phyloP scores from a whole-genome alignment of 2,888 invertebrate genomes.

The Oligia fasciuncula region DNA sequence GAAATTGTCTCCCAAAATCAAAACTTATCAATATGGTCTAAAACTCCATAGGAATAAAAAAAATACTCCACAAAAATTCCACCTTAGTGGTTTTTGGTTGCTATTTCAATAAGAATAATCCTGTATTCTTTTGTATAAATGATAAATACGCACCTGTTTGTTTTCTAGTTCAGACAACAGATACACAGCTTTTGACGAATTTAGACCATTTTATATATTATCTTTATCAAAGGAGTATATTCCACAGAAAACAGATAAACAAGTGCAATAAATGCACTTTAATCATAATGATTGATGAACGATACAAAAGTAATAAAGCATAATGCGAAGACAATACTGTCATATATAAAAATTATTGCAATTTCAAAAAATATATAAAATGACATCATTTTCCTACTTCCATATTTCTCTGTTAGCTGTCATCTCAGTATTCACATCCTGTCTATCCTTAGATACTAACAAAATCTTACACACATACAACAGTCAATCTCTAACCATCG shows the following conservation, averaged over 20 bases:
- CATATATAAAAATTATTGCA: neutral
- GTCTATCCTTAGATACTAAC: no score
- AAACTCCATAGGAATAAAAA: neutral
- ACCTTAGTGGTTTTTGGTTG: no score
- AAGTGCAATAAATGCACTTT: conserved; percentile 38
- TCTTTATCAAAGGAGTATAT: conserved; percentile 37
- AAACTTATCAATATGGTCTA: neutral
- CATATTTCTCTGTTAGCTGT: neutral
- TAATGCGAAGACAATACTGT: neutral
- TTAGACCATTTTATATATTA: conserved; percentile 31
- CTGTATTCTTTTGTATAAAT: no score
- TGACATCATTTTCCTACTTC: neutral
- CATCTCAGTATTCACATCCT: neutral
- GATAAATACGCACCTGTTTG: conserved; percentile 25
- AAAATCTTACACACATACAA: neutral
- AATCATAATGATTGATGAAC: conserved; percentile 14
- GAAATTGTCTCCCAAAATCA: neutral
- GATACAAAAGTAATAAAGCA: conserved; percentile 3
- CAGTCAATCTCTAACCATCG: neutral
- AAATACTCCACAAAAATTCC: neutral
- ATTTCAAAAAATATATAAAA: neutral
- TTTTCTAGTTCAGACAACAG: conserved; percentile 32
- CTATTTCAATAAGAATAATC: no score
- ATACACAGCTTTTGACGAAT: neutral
- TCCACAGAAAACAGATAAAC: conserved; percentile 31